Evolutionary conservation across 1,140 invertebrate species (phyloP).

Genomic region (Cotesia glomerata): DNA sequence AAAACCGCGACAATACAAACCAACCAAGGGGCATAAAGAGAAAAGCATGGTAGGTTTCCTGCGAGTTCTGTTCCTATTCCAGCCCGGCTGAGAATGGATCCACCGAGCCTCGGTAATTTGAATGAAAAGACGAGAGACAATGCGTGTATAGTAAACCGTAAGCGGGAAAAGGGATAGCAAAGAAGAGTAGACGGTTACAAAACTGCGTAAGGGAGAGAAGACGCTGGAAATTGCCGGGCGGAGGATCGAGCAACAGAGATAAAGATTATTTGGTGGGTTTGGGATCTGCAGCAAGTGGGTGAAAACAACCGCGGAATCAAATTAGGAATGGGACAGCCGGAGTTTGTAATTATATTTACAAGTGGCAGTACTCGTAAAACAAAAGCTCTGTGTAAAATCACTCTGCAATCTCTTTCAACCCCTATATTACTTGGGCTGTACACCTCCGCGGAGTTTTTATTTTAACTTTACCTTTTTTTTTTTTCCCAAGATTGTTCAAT

Average conservation of each 20-base stretch:
- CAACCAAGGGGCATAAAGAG: slow-evolving; percentile 47
- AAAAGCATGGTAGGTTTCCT: background rate
- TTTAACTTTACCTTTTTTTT: too few species aligned
- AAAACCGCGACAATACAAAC: slow-evolving; percentile 59
- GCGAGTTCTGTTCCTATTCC: background rate
- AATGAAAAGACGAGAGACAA: slow-evolving; percentile 64
- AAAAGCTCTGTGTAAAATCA: slow-evolving; percentile 43
- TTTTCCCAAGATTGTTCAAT: slow-evolving; percentile 57
- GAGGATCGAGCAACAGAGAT: background rate
- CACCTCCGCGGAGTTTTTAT: slow-evolving; percentile 9
- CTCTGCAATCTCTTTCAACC: slow-evolving; percentile 1
- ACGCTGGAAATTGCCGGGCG: slow-evolving; percentile 19
- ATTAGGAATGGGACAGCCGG: slow-evolving; percentile 49
- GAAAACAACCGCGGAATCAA: slow-evolving; percentile 64
- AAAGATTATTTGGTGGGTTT: background rate
- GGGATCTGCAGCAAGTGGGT: slow-evolving; percentile 37
- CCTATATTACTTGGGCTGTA: background rate
- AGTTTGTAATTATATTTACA: slow-evolving; percentile 63
- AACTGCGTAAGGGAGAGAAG: background rate
- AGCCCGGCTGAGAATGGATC: slow-evolving; percentile 14
- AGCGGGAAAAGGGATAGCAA: slow-evolving; percentile 36
- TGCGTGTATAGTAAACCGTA: slow-evolving; percentile 36
- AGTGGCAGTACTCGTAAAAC: slow-evolving; percentile 60
- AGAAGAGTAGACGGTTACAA: background rate
- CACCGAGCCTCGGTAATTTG: slow-evolving; percentile 57